phyloP scores from a whole-genome alignment of 2,113 vertebrate species.

The Lagopus leucura region DNA sequence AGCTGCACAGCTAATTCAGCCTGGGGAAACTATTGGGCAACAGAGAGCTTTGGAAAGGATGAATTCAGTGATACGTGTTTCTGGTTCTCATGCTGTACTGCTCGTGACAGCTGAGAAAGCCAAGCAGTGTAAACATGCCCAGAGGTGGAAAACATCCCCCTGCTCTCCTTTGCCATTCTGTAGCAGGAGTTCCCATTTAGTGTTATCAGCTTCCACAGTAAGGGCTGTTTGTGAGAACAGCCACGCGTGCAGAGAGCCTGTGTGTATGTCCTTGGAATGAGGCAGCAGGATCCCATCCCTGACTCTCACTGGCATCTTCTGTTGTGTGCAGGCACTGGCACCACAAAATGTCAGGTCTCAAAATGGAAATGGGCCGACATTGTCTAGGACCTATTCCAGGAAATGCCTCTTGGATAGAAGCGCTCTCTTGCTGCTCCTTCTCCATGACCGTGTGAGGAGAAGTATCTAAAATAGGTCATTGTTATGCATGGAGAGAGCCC shows the following conservation, averaged over 20 bases:
- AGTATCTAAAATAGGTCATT: constrained; percentile 73
- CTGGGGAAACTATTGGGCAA: neutral
- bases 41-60: neutral
- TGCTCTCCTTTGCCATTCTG: neutral
- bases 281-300: constrained; percentile 26
- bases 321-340: constrained; percentile 16
- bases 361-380: constrained; percentile 68
- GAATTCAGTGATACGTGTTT: neutral
- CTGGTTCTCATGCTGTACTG: neutral
- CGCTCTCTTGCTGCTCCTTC: constrained; percentile 40
- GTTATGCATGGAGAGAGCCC: constrained; percentile 62
- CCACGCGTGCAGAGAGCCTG: neutral
- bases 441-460: constrained; percentile 10
- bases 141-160: neutral
- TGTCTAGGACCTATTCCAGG: constrained; percentile 59
- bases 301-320: constrained; percentile 9
- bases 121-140: neutral
- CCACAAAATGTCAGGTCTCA: constrained; percentile 67
- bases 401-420: constrained; percentile 55
- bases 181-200: neutral
- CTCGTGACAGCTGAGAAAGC: neutral
- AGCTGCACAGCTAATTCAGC: neutral
- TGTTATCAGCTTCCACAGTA: neutral
- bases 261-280: neutral
- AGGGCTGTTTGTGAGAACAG: neutral